Evolutionary conservation across 1,140 invertebrate species (phyloP).

Genomic region (Xylocopa sonorina): DNA sequence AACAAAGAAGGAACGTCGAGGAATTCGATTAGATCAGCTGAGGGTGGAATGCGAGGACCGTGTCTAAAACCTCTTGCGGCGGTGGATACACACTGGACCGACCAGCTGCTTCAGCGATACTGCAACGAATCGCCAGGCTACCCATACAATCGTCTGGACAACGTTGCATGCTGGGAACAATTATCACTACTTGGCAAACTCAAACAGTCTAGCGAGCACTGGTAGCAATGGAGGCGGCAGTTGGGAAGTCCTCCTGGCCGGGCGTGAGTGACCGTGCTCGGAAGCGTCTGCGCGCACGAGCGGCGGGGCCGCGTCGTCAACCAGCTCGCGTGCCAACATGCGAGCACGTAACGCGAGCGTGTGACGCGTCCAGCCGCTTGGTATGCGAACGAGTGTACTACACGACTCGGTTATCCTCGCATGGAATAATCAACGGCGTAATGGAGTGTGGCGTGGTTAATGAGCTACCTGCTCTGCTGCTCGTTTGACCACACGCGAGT

Average conservation of each 20-base stretch:
- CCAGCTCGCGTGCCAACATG: conserved; percentile 12
- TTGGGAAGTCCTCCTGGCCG: neutral
- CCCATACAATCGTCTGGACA: neutral
- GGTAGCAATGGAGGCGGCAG: neutral
- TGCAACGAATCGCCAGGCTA: neutral
- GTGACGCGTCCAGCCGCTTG: neutral
- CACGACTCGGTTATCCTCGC: conserved; percentile 1
- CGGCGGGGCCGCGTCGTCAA: neutral
- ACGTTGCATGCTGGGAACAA: conserved; percentile 40
- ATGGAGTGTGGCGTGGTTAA: conserved; percentile 32
- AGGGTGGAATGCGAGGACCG: neutral
- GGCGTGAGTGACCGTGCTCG: neutral
- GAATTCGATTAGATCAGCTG: neutral
- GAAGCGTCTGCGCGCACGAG: neutral
- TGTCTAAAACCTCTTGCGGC: neutral
- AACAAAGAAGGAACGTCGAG: neutral
- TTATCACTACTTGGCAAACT: conserved; percentile 66
- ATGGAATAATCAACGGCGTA: conserved; percentile 32
- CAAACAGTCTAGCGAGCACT: conserved; percentile 30
- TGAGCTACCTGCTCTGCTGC: neutral
- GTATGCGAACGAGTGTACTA: conserved; percentile 32
- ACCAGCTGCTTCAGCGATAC: conserved; percentile 2
- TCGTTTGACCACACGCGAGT: neutral
- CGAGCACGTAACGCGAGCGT: conserved; percentile 11
- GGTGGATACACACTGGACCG: neutral